Conservation (phyloP, 2,113 vertebrate genomes). For the Bubo bubo region DNA sequence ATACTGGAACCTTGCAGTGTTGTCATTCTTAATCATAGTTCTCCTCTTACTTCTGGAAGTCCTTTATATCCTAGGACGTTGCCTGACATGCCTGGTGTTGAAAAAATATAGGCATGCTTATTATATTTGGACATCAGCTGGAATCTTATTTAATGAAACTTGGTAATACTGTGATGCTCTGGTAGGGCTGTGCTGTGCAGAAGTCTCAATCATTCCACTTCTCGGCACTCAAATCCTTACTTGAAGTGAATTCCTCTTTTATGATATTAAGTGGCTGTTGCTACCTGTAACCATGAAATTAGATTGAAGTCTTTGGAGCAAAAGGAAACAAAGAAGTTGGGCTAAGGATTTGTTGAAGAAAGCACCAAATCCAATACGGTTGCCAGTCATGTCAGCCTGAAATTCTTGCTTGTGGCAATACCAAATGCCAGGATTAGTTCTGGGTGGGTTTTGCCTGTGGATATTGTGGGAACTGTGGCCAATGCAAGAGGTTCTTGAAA, state of each 20-base stretch:
- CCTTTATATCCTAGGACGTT: not conserved
- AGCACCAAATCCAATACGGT: not conserved
- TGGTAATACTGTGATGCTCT: not conserved
- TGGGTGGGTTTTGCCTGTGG: not conserved
- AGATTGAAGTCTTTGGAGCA: not conserved
- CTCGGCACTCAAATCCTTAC: not conserved
- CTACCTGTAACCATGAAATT: not conserved
- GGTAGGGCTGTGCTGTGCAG: not conserved
- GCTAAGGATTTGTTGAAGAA: not conserved
- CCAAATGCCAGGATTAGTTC: not conserved
- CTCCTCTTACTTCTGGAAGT: not conserved
- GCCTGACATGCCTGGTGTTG: not conserved
- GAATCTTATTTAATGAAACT: not conserved
- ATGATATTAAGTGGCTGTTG: not conserved
- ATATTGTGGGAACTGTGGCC: not conserved
- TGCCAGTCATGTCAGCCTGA: not conserved
- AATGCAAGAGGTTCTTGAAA: not conserved
- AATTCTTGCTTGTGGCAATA: not conserved
- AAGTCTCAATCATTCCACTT: not conserved
- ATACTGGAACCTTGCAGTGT: not conserved
- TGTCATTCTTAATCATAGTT: conserved; percentile 34
- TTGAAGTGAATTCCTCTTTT: not conserved
- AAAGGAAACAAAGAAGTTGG: not conserved
- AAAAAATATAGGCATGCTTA: not conserved
- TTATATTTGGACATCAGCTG: not conserved